Conservation (phyloP, 2,888 invertebrate genomes). For the Ochropleura plecta region DNA sequence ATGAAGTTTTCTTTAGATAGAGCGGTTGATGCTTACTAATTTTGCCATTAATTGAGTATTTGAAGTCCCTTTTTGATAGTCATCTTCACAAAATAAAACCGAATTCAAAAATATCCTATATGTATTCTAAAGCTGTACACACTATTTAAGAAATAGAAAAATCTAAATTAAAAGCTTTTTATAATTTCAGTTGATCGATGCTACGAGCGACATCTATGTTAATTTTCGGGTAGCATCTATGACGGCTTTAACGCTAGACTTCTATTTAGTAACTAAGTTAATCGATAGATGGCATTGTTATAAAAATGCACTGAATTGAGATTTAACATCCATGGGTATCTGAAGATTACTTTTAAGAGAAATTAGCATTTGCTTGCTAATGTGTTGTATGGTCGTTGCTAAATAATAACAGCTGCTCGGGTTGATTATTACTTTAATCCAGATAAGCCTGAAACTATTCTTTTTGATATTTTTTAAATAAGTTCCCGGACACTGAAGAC, state of each 20-base stretch:
- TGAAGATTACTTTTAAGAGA: background rate
- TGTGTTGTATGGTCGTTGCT: no score
- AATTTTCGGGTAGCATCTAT: background rate
- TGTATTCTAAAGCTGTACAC: background rate
- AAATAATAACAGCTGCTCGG: no score
- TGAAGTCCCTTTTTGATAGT: background rate
- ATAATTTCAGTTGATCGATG: background rate
- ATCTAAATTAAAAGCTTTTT: background rate
- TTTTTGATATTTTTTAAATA: no score
- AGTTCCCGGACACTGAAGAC: no score
- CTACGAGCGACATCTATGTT: conserved; percentile 48
- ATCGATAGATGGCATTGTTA: conserved; percentile 42
- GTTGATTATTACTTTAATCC: no score
- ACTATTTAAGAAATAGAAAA: background rate
- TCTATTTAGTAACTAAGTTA: background rate
- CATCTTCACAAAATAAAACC: background rate
- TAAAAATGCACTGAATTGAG: background rate
- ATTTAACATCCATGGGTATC: background rate
- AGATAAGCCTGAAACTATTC: no score
- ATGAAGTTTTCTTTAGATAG: background rate
- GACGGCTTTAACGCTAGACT: background rate
- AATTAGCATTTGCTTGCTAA: no score
- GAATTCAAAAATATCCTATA: background rate
- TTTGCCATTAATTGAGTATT: background rate
- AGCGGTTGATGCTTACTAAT: background rate